Evolutionary conservation across 1,140 invertebrate genomes (phyloP).

Genomic region (Mesaphorura yosii): DNA sequence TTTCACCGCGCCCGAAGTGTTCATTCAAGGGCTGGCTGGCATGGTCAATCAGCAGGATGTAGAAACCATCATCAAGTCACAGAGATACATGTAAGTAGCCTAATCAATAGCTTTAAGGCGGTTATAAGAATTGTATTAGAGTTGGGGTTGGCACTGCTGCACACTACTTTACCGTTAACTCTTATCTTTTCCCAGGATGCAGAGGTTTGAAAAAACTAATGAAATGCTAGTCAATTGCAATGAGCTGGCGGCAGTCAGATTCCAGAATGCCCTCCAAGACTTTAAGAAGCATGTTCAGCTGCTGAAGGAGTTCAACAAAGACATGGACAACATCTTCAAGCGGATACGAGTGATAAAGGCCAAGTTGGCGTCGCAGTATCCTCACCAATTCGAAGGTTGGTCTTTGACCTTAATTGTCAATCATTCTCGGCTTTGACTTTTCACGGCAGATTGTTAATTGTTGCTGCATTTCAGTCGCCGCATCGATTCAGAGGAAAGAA

Average conservation of each 20-base stretch:
- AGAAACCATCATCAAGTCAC: constrained; percentile 74
- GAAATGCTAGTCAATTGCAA: constrained; percentile 95
- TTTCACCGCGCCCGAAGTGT: constrained; percentile 77
- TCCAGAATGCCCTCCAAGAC: constrained; percentile 66
- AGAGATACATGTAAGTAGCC: constrained; percentile 76
- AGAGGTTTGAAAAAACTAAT: constrained; percentile 91
- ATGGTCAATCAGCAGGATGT: constrained; percentile 84
- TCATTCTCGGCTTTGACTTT: background rate
- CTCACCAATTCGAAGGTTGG: constrained; percentile 60
- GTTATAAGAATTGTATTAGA: constrained; percentile 14
- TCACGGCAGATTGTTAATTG: background rate
- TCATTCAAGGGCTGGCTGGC: constrained; percentile 75
- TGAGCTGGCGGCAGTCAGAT: constrained; percentile 63
- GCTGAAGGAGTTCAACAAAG: constrained; percentile 52
- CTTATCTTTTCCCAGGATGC: constrained; percentile 54
- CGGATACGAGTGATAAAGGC: constrained; percentile 58
- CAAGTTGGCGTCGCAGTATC: constrained; percentile 72
- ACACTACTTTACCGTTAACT: background rate
- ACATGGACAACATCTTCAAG: constrained; percentile 48
- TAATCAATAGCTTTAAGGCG: constrained; percentile 1
- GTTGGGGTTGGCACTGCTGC: constrained; percentile 10
- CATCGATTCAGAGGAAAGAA: constrained; percentile 18
- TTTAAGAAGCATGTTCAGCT: constrained; percentile 80
- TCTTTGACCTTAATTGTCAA: background rate
- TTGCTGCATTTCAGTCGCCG: constrained; percentile 15